Conservation (phyloP, 2,797 vertebrate genomes). For the Pristis pectinata region DNA sequence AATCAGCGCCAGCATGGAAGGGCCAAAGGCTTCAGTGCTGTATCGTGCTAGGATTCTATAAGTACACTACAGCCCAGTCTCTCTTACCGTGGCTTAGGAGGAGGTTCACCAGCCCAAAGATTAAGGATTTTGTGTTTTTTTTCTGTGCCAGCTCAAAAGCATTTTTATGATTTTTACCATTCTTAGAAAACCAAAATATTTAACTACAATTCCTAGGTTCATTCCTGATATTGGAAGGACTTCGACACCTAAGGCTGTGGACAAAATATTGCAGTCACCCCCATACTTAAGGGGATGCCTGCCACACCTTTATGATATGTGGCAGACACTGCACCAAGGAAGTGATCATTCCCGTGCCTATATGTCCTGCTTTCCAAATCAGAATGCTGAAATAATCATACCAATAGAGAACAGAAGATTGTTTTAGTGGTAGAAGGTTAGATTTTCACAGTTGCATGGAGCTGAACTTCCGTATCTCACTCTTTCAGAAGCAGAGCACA, state of each 20-base stretch:
- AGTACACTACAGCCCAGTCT: not conserved
- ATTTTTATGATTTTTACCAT: not conserved
- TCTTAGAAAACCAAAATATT: not conserved
- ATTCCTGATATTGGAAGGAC: not conserved
- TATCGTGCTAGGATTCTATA: not conserved
- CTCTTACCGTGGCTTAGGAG: not conserved
- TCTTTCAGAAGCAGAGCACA: constrained; percentile 11
- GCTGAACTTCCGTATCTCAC: constrained; percentile 15
- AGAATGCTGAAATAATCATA: not conserved
- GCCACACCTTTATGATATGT: not conserved
- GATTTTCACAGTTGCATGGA: not conserved
- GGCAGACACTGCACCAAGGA: not conserved
- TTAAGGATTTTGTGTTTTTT: not conserved
- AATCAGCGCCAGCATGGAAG: no score
- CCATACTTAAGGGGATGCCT: not conserved
- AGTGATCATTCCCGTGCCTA: not conserved
- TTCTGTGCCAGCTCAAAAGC: not conserved
- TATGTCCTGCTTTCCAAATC: not conserved
- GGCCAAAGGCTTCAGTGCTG: no score
- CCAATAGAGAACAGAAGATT: not conserved
- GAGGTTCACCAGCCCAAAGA: not conserved
- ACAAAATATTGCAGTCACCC: not conserved
- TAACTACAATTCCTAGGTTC: not conserved
- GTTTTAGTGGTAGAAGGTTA: not conserved
- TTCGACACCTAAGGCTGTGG: not conserved